Evolutionary conservation across 2,888 invertebrate genomes (phyloP).

Genomic region (Prosapia bicincta): DNA sequence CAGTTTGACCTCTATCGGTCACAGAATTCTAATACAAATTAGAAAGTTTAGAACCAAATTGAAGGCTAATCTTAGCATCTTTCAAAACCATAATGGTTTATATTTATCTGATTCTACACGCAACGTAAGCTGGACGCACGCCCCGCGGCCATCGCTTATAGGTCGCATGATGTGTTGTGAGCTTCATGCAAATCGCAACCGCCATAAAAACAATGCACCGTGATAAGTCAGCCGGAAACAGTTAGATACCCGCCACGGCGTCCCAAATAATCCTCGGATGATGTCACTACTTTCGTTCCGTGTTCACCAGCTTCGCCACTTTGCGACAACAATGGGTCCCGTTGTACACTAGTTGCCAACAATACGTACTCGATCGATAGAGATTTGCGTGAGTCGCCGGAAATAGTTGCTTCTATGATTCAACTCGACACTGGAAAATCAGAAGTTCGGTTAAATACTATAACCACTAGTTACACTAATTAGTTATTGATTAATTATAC

Average conservation of each 20-base stretch:
- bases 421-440: too few species aligned
- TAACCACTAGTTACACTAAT: too few species aligned
- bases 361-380: background rate
- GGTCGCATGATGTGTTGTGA: background rate
- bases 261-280: background rate
- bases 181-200: background rate
- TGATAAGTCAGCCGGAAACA: background rate
- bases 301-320: background rate
- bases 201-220: background rate
- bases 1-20: too few species aligned
- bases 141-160: background rate
- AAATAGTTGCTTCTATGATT: too few species aligned
- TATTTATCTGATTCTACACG: background rate
- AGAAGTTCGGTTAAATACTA: too few species aligned
- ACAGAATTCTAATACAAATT: background rate
- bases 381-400: too few species aligned
- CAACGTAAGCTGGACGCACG: background rate
- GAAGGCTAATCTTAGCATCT: background rate
- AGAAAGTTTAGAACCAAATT: background rate
- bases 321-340: background rate
- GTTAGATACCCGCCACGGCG: background rate
- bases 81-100: background rate
- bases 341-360: background rate
- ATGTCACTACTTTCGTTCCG: background rate
- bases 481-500: too few species aligned